These are phyloP conservation scores for Calephelis nemesis DNA, from an alignment of 1,140 invertebrate species.

Conservation along the genomic window DNA sequence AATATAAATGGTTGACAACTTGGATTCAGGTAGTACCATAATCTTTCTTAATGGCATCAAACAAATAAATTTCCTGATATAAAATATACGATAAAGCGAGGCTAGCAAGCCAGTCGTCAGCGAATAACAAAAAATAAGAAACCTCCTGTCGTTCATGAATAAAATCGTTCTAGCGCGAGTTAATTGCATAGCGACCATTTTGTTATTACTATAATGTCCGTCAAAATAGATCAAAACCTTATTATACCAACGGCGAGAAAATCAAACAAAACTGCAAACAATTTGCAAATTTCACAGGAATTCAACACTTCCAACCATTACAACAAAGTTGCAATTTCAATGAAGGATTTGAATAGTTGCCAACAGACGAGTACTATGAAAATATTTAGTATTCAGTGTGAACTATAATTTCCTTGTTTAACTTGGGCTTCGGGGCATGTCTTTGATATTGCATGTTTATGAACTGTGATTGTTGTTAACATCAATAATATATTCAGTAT, in stretches of 20 bases:
- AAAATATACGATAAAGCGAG: too few species aligned
- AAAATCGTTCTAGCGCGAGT: not conserved
- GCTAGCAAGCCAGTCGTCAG: too few species aligned
- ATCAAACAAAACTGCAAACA: slow-evolving; percentile 11
- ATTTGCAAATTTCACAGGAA: not conserved
- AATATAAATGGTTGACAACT: too few species aligned
- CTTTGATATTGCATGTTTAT: slow-evolving; percentile 10
- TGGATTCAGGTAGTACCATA: too few species aligned
- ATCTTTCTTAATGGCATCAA: too few species aligned
- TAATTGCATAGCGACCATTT: not conserved
- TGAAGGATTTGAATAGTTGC: not conserved
- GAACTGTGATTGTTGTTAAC: slow-evolving; percentile 4
- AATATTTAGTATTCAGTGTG: slow-evolving; percentile 15
- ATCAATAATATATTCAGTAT: not conserved
- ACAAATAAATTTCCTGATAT: too few species aligned
- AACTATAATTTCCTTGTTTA: slow-evolving; percentile 15
- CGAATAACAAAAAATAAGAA: too few species aligned
- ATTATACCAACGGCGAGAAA: slow-evolving; percentile 1
- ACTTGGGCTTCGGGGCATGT: slow-evolving; percentile 1
- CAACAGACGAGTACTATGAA: slow-evolving; percentile 5
- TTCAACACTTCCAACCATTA: not conserved
- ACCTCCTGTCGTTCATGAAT: too few species aligned
- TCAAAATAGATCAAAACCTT: slow-evolving; percentile 10
- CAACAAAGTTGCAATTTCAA: not conserved
- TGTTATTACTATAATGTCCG: slow-evolving; percentile 7